phyloP scores from a whole-genome alignment of 2,888 invertebrate species.

The Anthophora plumipes region DNA sequence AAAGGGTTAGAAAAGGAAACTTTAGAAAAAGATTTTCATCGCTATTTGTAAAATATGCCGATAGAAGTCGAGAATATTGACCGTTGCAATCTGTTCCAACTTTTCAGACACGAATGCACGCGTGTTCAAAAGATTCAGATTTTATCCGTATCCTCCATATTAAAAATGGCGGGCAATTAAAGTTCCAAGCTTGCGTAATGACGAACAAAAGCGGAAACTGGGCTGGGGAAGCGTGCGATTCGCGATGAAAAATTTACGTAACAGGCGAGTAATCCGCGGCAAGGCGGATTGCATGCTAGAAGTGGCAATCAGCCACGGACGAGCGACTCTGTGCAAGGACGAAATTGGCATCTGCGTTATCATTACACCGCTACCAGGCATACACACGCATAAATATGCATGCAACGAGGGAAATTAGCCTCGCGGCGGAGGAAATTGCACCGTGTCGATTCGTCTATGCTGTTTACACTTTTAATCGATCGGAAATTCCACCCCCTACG shows the following conservation, averaged over 20 bases:
- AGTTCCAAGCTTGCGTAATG: not conserved
- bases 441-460: conserved; percentile 7
- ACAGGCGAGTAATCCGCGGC: not conserved
- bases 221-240: too few species aligned
- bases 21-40: too few species aligned
- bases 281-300: conserved; percentile 6
- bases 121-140: too few species aligned
- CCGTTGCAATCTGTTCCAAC: too few species aligned
- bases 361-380: conserved; percentile 19
- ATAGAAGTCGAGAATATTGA: too few species aligned
- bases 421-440: conserved; percentile 26
- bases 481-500: not conserved
- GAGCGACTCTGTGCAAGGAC: conserved; percentile 35
- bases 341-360: conserved; percentile 33
- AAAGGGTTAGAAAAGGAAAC: too few species aligned
- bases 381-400: conserved; percentile 33
- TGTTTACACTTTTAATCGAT: conserved; percentile 53
- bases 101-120: too few species aligned
- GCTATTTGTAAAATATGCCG: too few species aligned
- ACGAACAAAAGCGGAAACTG: not conserved
- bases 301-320: conserved; percentile 41
- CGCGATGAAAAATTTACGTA: not conserved
- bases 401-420: conserved; percentile 36
- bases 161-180: too few species aligned
- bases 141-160: too few species aligned